These are phyloP conservation scores for Ostrea denselamellosa DNA, from an alignment of 1,140 invertebrate species.

Conservation along the genomic window DNA sequence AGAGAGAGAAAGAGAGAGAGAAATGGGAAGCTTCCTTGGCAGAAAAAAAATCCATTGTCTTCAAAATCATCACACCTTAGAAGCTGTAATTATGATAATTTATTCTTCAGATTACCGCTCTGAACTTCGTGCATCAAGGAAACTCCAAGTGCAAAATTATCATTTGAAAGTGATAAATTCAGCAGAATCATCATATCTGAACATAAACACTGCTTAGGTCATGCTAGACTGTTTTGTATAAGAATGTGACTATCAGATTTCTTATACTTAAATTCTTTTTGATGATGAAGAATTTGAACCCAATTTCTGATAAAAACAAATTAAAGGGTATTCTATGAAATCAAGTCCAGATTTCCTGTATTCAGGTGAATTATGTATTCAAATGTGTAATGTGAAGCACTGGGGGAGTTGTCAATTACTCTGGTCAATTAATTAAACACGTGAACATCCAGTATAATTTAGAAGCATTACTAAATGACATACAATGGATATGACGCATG, in stretches of 20 bases:
- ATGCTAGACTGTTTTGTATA: not conserved
- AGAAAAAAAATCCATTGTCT: not conserved
- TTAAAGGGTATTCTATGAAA: not conserved
- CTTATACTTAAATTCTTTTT: constrained; percentile 10
- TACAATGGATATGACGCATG: not conserved
- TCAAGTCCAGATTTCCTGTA: not conserved
- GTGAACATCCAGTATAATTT: not conserved
- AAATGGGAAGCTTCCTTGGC: not conserved
- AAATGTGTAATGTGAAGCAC: not conserved
- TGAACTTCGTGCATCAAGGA: constrained; percentile 17
- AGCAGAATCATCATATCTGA: constrained; percentile 2
- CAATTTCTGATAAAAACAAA: constrained; percentile 19
- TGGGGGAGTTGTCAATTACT: not conserved
- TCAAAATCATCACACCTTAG: not conserved
- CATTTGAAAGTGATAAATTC: constrained; percentile 34
- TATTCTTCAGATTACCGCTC: constrained; percentile 22
- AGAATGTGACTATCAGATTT: not conserved
- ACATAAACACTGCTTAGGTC: not conserved
- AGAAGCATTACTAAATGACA: not conserved
- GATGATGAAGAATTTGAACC: not conserved
- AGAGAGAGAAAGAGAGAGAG: not conserved
- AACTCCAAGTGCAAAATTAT: constrained; percentile 14
- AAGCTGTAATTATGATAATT: constrained; percentile 31
- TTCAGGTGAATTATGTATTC: not conserved
- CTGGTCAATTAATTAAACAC: not conserved